These are phyloP conservation scores for Guaruba guarouba DNA, from an alignment of 2,113 vertebrate species.

Conservation along the genomic window DNA sequence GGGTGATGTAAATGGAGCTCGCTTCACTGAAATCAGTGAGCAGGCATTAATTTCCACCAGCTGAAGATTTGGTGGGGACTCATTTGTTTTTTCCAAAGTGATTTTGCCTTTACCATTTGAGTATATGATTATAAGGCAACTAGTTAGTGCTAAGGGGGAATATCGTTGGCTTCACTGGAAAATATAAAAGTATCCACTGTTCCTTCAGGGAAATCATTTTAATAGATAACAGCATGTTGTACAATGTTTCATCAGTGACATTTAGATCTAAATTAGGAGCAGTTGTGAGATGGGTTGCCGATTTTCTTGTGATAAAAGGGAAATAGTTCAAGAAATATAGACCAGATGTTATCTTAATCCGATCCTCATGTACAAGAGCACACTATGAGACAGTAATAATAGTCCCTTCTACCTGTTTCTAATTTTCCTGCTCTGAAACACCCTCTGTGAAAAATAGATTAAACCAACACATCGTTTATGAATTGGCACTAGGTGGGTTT, in stretches of 20 bases:
- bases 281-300: conserved; percentile 83
- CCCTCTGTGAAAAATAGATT: conserved; percentile 84
- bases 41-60: not conserved
- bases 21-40: not conserved
- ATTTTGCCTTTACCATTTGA: conserved; percentile 54
- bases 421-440: conserved; percentile 80
- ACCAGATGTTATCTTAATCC: conserved; percentile 87
- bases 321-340: conserved; percentile 84
- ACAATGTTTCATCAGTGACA: conserved; percentile 87
- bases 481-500: conserved; percentile 56
- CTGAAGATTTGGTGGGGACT: conserved; percentile 22
- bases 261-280: conserved; percentile 88
- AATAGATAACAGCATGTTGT: conserved; percentile 88
- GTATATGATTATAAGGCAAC: conserved; percentile 68
- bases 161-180: conserved; percentile 73
- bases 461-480: conserved; percentile 81
- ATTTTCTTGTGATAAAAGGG: conserved; percentile 86
- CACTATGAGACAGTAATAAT: conserved; percentile 78
- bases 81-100: conserved; percentile 34
- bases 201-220: conserved; percentile 84
- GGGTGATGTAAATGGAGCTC: not conserved
- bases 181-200: conserved; percentile 80
- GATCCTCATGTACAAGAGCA: conserved; percentile 82
- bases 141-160: conserved; percentile 61
- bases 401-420: conserved; percentile 82